Evolutionary conservation across 2,113 vertebrate species (phyloP), one percentile per base, ranked within the genome.

Genomic region (Colossoma macropomum): DNA sequence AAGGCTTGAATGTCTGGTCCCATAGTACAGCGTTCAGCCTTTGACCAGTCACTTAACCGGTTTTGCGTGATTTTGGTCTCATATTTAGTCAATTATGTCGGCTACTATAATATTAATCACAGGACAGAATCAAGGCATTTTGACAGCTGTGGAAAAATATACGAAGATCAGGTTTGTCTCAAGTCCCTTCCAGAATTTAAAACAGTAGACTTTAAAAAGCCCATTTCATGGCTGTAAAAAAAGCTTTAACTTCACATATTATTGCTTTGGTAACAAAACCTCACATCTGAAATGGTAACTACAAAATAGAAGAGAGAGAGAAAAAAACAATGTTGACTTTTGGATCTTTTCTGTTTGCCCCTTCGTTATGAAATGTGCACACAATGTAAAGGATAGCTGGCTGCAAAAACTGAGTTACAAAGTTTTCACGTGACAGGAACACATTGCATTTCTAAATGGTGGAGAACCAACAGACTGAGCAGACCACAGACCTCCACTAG

Each of bases 381-480:
- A 56, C 16, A 56, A 56, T 56, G 17, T 56, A 21, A 56, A 19
- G 52, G 16, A 17, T 16, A 4, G 52, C 52, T 56, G 52, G 52
- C 19, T 21, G 19, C 12, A 19, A 21, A 56, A 56, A 56, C 1
- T 56, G 17, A 56, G 8, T 13, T 50, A 7, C 34, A 38, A 38
- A 38, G 34, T 38, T 38, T 38, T 38, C 34, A 38, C 34, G 7
- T 38, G 34, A 38, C 34, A 38, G 3, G 3, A 38, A 38, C 3
- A 3, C 3, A 38, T n/a, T n/a, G n/a, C n/a, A n/a, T n/a, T 4
- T 3, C 34, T 13, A 1, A 10, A 8, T 1, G 1, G 1, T 12
- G 45, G 13, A 50, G 8, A 8, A 50, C 8, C 45, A 50, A 12
- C 45, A 50, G 45, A n/a, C n/a, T n/a, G n/a, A n/a, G n/a, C n/a